Base-by-base conservation (phyloP, 2,797 vertebrate genomes). In the Brotogeris chrysoptera region DNA sequence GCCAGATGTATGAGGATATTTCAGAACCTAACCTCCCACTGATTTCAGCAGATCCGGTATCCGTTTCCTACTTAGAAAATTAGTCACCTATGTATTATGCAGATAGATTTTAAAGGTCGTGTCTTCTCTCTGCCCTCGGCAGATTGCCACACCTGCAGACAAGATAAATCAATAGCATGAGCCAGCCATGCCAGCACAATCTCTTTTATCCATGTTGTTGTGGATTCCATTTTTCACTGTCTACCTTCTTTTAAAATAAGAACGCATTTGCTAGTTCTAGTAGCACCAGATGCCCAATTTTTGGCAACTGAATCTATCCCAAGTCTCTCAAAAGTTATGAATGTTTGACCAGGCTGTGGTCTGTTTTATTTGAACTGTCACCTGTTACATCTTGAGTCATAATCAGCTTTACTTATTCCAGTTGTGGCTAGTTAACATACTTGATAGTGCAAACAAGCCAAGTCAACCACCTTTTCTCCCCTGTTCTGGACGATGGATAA, bases 1-100 rank as follows among this genome's bases (percentile, higher is more conserved):
- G 70, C 30, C 52, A 91, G 68, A 66, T 87, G 55, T 32, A 41
- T 13, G 21, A 92, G 39, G 68, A 41, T 95, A 91, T 96, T 94
- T 94, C 71, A 85, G 74, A 68, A 89, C 23, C 28, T 44, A 89
- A 50, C 71, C 74, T 92, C 84, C 91, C 50, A 64, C 74, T 92
- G 74, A 80, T 89, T 94, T 89, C 18, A 77, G 34, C 60, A 85
- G 74, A 91, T 85, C 46, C 0, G 0, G 25, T 87, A 64, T 77
- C 61, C 64, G 36, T 23, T 82, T 86, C 66, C 52, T 77, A 19
- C 43, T 74, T 85, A 68, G 77, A 88, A 90, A 93, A 88, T 83
- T 85, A 77, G 86, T 91, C 61, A 94, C 55, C 84, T 78, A 39
- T 14, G 8, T 69, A 73, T 86, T 64, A 92, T 82, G 80, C 53